Evolutionary conservation across 2,797 vertebrate species (phyloP).

Genomic region (Fringilla coelebs): DNA sequence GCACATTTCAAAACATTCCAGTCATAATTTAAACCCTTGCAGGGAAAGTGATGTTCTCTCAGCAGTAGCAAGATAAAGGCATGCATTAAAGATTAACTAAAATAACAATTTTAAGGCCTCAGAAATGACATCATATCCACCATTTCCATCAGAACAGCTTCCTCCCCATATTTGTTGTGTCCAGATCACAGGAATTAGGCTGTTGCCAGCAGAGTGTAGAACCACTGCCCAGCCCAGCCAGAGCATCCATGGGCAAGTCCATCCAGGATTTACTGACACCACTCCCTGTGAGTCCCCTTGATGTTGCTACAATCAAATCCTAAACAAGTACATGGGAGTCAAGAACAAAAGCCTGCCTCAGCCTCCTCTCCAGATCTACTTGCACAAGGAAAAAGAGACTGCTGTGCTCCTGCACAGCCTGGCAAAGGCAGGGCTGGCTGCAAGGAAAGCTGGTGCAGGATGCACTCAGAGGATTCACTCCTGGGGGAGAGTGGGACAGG

Average conservation of each 20-base stretch:
- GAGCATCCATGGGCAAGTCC: not conserved
- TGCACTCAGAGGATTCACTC: too few relatives aligned
- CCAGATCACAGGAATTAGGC: not conserved
- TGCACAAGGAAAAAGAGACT: too few relatives aligned
- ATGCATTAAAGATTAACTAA: not conserved
- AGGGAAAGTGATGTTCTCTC: not conserved
- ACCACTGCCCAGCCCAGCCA: not conserved
- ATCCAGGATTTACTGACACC: not conserved
- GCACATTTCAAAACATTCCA: slow-evolving; percentile 56
- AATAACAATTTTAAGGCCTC: not conserved
- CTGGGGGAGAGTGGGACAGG: not conserved
- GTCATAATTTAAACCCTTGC: slow-evolving; percentile 29
- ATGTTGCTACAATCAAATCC: not conserved
- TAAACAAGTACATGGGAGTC: not conserved
- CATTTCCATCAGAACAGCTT: not conserved
- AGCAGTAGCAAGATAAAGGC: not conserved
- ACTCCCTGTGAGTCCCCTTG: not conserved
- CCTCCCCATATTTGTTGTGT: accelerated
- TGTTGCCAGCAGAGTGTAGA: not conserved
- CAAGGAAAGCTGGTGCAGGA: not conserved
- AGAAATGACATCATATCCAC: not conserved
- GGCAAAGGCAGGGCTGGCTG: not conserved
- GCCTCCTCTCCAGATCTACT: not conserved
- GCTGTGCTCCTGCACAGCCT: not conserved
- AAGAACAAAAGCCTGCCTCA: not conserved